Base-by-base conservation (phyloP, 2,888 invertebrate species). In the Colostygia pectinataria region DNA sequence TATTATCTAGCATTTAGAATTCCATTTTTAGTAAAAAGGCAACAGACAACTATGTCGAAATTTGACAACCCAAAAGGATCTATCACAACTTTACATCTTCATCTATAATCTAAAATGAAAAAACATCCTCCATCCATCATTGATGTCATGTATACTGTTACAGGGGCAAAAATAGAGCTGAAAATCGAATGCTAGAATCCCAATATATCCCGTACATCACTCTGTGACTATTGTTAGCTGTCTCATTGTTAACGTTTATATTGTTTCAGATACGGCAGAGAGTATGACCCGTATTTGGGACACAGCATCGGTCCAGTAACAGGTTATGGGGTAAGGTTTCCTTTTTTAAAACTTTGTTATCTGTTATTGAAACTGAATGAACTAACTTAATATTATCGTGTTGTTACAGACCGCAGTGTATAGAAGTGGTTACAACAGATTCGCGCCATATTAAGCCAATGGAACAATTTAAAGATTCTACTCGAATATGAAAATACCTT, bases 231-330 rank as follows among this genome's bases (percentile, higher is more conserved):
- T 18, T 18, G 18, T 18, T 18, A 18, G 18, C 18, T 18, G 2
- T 18, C 4, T 3, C 4, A 4, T 18, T 18, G 37, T 28, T n/a
- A 42, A 60, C 48, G 38, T 20, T n/a, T 39, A 1, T 5, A 8
- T 14, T 44, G 32, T 48, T 67, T 41, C 83, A 96, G 96, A 65
- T 97, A 97, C 82, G 96, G 96, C 71, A 93, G 97, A 80, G 97
- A 97, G 77, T 96, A 96, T 77, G 98, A 98, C 90, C 97, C 98
- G 52, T 98, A 98, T 91, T 92, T 98, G 78, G 97, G 96, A 66
- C 98, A 98, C 91, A 95, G 97, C 61, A 98, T 98, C 83, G 98
- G 98, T 78, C 98, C 98, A 68, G 96, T 98, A 73, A 96, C 98
- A 66, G 98, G 98, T 77, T 98, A 98, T 89, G 98, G 98, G 93